Evolutionary conservation across 2,113 vertebrate species (phyloP), one percentile per base, ranked within the genome.

Genomic region (Prinia subflava): DNA sequence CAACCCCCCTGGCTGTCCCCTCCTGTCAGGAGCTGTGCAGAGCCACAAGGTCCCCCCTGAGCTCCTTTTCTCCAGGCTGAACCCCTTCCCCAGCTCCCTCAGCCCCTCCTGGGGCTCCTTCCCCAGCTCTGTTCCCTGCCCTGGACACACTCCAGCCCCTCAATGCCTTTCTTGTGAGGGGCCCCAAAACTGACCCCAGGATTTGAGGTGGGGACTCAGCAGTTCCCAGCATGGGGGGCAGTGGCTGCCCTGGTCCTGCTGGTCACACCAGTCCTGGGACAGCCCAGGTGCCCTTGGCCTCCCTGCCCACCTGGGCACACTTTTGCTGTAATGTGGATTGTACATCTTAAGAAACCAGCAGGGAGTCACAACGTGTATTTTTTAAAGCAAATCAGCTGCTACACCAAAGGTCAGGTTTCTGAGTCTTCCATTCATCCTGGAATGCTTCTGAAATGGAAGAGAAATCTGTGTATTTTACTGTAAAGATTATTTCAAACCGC

Each of bases 1-100:
- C 0, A 0, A 23, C 6, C 2, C 44, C 33, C 16, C 46, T 0
- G 0, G 23, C 28, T 59, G 37, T 18, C 46, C 16, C 46, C 77
- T 59, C 44, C 52, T 67, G 44, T 1, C 77, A 74, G 77, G 68
- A 44, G 4, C 0, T 74, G 69, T 74, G 37, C 13, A 67, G 77
- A 39, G 28, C 42, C 9, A 57, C 10, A 28, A 42, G 44, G 25
- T 2, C 6, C 23, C 49, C 9, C 37, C 52, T 8, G 37, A 59
- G 18, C 47, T 42, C 63, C 47, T 69, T 31, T 62, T 1, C 63
- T 90, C 35, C 55, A 90, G 63, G 3, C 42, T 50, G 7, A 83
- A 44, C 56, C 27, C 22, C 55, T 53, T 31, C 16, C 2, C 41
- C n/a, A 68, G n/a, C 39, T 75, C 78, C 46, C 30, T 62, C 62